Base-by-base conservation (phyloP, 2,888 invertebrate genomes). In the Drymonia ruficornis region DNA sequence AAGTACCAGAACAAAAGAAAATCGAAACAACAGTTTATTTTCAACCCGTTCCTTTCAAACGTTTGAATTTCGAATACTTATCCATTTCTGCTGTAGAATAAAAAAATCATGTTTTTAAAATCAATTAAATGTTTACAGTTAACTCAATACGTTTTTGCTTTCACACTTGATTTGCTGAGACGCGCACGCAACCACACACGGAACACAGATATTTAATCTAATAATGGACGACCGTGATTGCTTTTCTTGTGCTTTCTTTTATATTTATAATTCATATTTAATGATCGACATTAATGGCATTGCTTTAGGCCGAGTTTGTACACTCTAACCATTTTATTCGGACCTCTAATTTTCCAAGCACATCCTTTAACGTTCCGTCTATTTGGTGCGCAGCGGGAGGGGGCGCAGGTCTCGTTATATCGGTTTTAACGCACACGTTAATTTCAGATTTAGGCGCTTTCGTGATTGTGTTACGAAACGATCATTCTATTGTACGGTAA, bases 211-310 rank as follows among this genome's bases (percentile, higher is more conserved):
- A 78, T 87, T 87, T 88, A 88, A 90, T 88, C 86, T 88, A 87
- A 89, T 89, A 89, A 89, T 86, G 81, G 84, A 78, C 76, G 80
- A 69, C 76, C 70, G 74, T 88, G 89, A 90, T 90, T 90, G 81
- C 90, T 86, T 89, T 88, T 89, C 87, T 89, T 89, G 66, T 83
- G 82, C 86, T 89, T 89, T 89, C 89, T 88, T 89, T 89, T 84
- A 86, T 88, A 89, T 89, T 91, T 90, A 91, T 91, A 91, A 91
- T 91, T 90, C 86, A 90, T 89, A 89, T 91, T 91, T 91, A 91
- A 91, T 91, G 89, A 91, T 91, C 87, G 84, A 87, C 89, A 86
- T 87, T 91, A 90, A 91, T 89, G 89, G 86, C 81, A 83, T 80
- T 84, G 86, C 85, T 88, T 89, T 84, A 80, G 84, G 84, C 84